A percentile compares a stretch with the other conserved stretches of the same genome.
phyloP scores from a whole-genome alignment of 2,888 invertebrate genomes.

The Heliconius cydno region DNA sequence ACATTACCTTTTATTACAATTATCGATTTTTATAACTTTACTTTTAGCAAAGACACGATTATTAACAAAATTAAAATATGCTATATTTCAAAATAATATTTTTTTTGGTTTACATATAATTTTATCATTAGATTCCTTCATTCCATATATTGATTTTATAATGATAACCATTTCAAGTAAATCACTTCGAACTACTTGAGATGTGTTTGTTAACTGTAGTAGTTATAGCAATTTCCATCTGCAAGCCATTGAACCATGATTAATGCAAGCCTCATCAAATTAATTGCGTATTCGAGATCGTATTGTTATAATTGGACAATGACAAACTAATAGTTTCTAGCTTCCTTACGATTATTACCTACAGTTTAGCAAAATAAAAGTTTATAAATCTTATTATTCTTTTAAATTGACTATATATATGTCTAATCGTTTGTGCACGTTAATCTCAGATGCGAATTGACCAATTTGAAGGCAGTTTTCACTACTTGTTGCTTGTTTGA shows the following conservation, averaged over 20 bases:
- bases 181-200: conserved; percentile 18
- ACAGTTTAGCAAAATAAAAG: no score
- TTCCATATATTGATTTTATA: not conserved
- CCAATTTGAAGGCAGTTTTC: not conserved
- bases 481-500: not conserved
- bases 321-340: conserved; percentile 57
- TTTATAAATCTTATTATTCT: no score
- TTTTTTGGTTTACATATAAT: not conserved
- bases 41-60: no score
- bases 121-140: not conserved
- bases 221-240: conserved; percentile 40
- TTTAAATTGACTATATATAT: no score
- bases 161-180: not conserved
- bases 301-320: conserved; percentile 56
- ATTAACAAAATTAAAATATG: no score
- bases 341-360: conserved; percentile 52
- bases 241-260: conserved; percentile 46
- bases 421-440: not conserved
- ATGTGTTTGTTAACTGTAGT: conserved; percentile 21
- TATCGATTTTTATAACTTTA: no score
- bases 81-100: no score
- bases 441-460: not conserved
- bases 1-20: no score
- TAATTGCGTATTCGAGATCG: conserved; percentile 58
- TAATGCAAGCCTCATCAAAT: conserved; percentile 49